phyloP scores from a whole-genome alignment of 2,888 invertebrate genomes.

The Tuta absoluta region DNA sequence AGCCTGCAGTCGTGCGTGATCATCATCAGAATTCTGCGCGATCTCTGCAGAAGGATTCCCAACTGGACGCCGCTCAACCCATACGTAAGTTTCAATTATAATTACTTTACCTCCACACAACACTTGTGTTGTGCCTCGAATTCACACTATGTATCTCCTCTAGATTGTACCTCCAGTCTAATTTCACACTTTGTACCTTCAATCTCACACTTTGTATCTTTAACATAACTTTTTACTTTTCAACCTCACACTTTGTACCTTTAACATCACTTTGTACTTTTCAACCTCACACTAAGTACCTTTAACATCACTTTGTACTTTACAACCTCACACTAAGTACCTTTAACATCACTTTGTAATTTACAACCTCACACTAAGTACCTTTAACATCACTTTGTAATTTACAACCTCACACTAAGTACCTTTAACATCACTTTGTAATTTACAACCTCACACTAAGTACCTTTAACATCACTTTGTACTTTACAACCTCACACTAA shows the following conservation, averaged over 20 bases:
- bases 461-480: too few species aligned
- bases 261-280: neutral
- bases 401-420: neutral
- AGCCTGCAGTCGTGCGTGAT: slow-evolving; percentile 97
- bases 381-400: neutral
- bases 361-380: neutral
- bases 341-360: neutral
- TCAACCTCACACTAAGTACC: neutral
- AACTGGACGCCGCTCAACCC: slow-evolving; percentile 96
- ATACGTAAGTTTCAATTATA: slow-evolving; percentile 86
- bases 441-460: too few species aligned
- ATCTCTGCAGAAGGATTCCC: slow-evolving; percentile 96
- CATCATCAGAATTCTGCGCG: slow-evolving; percentile 96
- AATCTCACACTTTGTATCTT: neutral
- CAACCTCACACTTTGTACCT: neutral
- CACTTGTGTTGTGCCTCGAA: too few species aligned
- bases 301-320: neutral
- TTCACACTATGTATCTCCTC: neutral
- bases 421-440: too few species aligned
- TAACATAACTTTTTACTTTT: neutral
- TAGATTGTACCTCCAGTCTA: too few species aligned
- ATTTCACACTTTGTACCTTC: neutral
- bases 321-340: neutral
- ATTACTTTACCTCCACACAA: too few species aligned
- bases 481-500: too few species aligned